Conservation (phyloP, 1,140 invertebrate species). For the Drosophila aff. region DNA sequence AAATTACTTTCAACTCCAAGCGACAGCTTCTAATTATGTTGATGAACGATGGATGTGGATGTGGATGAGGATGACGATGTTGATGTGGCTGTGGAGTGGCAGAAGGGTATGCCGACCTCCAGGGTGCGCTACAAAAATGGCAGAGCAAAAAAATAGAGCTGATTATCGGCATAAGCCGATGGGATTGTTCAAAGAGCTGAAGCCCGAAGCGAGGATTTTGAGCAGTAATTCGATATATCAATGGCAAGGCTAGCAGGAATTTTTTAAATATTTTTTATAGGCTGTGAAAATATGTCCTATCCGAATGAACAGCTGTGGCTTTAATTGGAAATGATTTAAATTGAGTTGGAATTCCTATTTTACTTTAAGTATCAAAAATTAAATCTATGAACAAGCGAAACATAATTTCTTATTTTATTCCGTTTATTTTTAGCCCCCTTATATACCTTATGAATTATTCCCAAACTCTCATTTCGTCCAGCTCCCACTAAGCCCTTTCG, state of each 20-base stretch:
- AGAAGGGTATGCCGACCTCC: slow-evolving; percentile 22
- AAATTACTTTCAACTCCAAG: slow-evolving; percentile 59
- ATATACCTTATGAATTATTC: slow-evolving; percentile 23
- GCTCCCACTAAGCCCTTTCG: slow-evolving; percentile 4
- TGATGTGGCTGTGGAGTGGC: not conserved
- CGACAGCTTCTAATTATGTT: slow-evolving; percentile 63
- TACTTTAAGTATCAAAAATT: not conserved
- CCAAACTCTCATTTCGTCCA: not conserved
- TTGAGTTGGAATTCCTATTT: not conserved
- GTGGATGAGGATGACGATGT: slow-evolving; percentile 6
- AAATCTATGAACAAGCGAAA: not conserved
- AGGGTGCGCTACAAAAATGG: slow-evolving; percentile 32
- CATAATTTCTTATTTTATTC: not conserved
- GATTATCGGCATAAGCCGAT: slow-evolving; percentile 36
- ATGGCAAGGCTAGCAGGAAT: not conserved
- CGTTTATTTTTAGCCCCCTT: not conserved
- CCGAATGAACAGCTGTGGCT: too few relatives aligned
- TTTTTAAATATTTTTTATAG: not conserved
- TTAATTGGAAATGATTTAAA: not conserved
- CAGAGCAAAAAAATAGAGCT: slow-evolving; percentile 29
- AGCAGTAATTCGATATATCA: slow-evolving; percentile 26
- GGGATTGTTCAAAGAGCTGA: slow-evolving; percentile 29
- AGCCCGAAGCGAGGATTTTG: not conserved
- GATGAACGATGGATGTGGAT: slow-evolving; percentile 40
- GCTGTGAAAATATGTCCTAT: not conserved